Evolutionary conservation across 2,888 invertebrate species (phyloP).

Genomic region (Chrysolina haemoptera): DNA sequence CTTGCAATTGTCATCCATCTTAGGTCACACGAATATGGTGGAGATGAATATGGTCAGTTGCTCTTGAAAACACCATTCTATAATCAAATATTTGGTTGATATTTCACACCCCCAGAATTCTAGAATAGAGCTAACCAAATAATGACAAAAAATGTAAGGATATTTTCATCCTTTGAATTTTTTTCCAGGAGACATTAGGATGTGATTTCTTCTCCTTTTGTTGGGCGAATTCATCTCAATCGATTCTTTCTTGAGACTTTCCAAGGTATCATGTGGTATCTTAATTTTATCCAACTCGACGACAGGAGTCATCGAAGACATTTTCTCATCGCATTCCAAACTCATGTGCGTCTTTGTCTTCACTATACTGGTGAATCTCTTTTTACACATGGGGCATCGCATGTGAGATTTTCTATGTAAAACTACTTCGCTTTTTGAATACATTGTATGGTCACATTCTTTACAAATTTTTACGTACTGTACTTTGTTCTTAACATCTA

Average conservation of each 20-base stretch:
- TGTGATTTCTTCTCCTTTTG: background rate
- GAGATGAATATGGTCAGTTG: no score
- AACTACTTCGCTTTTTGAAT: slow-evolving; percentile 32
- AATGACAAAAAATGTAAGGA: background rate
- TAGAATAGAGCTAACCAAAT: background rate
- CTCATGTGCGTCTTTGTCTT: slow-evolving; percentile 34
- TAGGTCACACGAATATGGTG: no score
- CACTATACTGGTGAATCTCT: slow-evolving; percentile 37
- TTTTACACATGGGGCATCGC: slow-evolving; percentile 42
- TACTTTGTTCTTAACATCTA: slow-evolving; percentile 27
- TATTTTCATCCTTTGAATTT: slow-evolving; percentile 1
- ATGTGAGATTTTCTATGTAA: slow-evolving; percentile 39
- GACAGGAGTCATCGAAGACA: slow-evolving; percentile 15
- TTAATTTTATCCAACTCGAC: slow-evolving; percentile 22
- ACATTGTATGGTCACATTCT: slow-evolving; percentile 34
- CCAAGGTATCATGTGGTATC: background rate
- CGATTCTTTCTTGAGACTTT: background rate
- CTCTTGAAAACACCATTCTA: no score
- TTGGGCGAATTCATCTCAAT: background rate
- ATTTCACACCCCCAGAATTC: no score
- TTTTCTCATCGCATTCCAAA: slow-evolving; percentile 33
- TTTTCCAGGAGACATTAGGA: background rate
- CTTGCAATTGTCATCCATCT: no score
- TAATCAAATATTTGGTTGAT: no score
- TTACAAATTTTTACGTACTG: slow-evolving; percentile 36